These are phyloP conservation scores for Lophotis ruficrista DNA, from an alignment of 2,113 vertebrate species.

Conservation along the genomic window DNA sequence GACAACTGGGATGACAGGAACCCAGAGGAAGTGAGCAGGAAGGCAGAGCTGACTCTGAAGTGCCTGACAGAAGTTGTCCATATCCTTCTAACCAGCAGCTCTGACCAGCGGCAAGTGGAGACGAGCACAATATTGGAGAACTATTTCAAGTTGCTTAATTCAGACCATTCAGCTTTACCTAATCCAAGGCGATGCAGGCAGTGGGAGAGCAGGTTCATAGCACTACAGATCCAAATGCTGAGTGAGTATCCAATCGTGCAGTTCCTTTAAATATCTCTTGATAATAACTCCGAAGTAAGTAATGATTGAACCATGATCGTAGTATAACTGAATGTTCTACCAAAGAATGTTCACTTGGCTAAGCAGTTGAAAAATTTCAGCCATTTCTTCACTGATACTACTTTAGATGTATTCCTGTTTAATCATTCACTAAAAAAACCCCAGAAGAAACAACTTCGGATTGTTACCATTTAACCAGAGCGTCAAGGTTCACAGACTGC, in stretches of 20 bases:
- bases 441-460: fast-evolving
- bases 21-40: constrained; percentile 86
- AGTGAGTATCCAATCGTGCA: constrained; percentile 76
- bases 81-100: constrained; percentile 92
- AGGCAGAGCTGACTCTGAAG: constrained; percentile 89
- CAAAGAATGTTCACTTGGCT: not conserved
- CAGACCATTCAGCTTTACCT: constrained; percentile 86
- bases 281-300: not conserved
- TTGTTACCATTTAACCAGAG: not conserved
- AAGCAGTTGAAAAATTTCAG: not conserved
- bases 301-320: not conserved
- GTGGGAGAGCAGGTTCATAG: constrained; percentile 92
- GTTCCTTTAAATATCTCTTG: not conserved
- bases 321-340: not conserved
- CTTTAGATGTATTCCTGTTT: not conserved
- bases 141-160: constrained; percentile 98
- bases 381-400: not conserved
- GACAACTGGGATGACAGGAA: constrained; percentile 82
- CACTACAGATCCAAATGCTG: constrained; percentile 94
- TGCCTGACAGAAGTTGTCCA: constrained; percentile 96
- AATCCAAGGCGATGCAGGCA: constrained; percentile 78
- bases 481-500: not conserved
- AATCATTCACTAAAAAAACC: not conserved
- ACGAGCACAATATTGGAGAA: constrained; percentile 92
- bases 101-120: constrained; percentile 96